These are phyloP conservation scores for Tetrao urogallus DNA, from an alignment of 2,113 vertebrate genomes.

Conservation along the genomic window DNA sequence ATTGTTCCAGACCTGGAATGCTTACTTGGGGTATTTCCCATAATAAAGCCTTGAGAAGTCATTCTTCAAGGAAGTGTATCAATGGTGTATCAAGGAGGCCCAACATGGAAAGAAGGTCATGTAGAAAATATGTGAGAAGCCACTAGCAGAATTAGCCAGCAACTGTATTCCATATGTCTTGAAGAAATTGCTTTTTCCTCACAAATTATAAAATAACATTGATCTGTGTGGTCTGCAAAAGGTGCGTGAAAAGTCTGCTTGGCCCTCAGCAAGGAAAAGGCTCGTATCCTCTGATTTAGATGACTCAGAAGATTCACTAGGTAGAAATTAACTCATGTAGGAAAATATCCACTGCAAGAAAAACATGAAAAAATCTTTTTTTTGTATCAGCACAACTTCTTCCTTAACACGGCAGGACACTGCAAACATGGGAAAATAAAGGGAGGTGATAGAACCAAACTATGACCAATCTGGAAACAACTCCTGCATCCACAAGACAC, in stretches of 20 bases:
- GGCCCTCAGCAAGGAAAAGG: slow-evolving; percentile 22
- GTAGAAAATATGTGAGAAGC: not conserved
- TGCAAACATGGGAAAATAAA: not conserved
- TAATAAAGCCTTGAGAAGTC: not conserved
- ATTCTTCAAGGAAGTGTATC: not conserved
- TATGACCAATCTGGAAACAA: not conserved
- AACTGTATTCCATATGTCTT: not conserved
- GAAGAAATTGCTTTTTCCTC: not conserved
- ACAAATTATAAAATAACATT: slow-evolving; percentile 27
- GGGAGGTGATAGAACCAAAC: not conserved
- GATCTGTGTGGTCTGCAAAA: slow-evolving; percentile 36
- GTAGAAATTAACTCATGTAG: slow-evolving; percentile 45
- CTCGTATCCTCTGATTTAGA: not conserved
- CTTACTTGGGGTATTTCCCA: slow-evolving; percentile 4
- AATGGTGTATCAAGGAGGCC: not conserved
- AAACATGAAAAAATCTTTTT: not conserved
- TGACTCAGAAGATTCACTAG: not conserved
- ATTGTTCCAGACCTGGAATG: not conserved
- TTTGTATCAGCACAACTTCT: not conserved
- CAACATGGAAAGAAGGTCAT: not conserved
- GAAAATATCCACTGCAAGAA: slow-evolving; percentile 3
- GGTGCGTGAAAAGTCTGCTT: not conserved
- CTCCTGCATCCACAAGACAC: accelerated
- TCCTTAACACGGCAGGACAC: not conserved
- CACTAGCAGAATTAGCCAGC: not conserved